These are phyloP conservation scores for Macrocentrus cingulum DNA, from an alignment of 1,140 invertebrate genomes.

Conservation along the genomic window DNA sequence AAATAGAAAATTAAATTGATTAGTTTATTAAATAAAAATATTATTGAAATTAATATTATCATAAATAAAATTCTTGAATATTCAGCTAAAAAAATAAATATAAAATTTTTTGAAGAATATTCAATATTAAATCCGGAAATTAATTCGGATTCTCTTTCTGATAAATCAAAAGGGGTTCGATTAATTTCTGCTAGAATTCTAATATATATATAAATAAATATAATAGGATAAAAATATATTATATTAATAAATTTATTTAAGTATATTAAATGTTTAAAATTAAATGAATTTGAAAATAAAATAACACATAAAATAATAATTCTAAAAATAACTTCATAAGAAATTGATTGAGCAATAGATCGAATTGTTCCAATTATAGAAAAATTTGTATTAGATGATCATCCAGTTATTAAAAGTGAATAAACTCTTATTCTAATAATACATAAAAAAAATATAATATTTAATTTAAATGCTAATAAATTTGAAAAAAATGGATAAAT, in stretches of 20 bases:
- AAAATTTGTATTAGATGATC: constrained; percentile 68
- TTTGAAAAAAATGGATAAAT: constrained; percentile 56
- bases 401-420: constrained; percentile 62
- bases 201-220: constrained; percentile 61
- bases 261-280: constrained; percentile 43
- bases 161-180: constrained; percentile 78
- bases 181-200: constrained; percentile 70
- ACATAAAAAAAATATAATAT: constrained; percentile 61
- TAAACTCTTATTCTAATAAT: constrained; percentile 63
- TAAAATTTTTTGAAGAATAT: constrained; percentile 69
- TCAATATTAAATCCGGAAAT: constrained; percentile 78
- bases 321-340: constrained; percentile 68
- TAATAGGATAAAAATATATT: constrained; percentile 51
- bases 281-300: constrained; percentile 27
- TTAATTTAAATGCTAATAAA: constrained; percentile 59
- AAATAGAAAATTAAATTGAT: constrained; percentile 60
- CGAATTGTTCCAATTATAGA: constrained; percentile 65
- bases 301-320: constrained; percentile 51
- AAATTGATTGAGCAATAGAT: constrained; percentile 67
- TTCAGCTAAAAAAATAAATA: constrained; percentile 72
- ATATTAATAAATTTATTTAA: constrained; percentile 51
- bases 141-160: constrained; percentile 73
- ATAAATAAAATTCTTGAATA: constrained; percentile 72
- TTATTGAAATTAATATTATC: constrained; percentile 57
- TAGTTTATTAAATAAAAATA: constrained; percentile 55